phyloP scores from a whole-genome alignment of 2,888 invertebrate genomes.

The Galerucella nymphaeae region DNA sequence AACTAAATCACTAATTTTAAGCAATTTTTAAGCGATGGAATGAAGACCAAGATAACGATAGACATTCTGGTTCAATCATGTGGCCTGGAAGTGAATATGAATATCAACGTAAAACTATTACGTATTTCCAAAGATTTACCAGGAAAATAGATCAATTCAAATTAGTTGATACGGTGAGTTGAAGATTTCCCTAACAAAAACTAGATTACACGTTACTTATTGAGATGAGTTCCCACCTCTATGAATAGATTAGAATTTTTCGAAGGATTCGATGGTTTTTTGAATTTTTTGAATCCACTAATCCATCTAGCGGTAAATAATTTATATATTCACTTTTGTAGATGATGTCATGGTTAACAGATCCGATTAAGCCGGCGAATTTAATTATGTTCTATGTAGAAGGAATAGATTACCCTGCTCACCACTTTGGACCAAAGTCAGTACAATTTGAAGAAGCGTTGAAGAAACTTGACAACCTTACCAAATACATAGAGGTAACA shows the following conservation, averaged over 20 bases:
- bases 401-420: constrained; percentile 75
- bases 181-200: too few relatives aligned
- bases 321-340: constrained; percentile 47
- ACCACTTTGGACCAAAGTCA: constrained; percentile 70
- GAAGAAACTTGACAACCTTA: constrained; percentile 67
- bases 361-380: constrained; percentile 73
- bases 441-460: constrained; percentile 61
- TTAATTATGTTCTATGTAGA: constrained; percentile 76
- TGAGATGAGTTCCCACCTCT: too few relatives aligned
- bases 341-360: constrained; percentile 71
- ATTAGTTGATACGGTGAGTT: constrained; percentile 71
- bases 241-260: too few relatives aligned
- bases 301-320: too few relatives aligned
- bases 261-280: too few relatives aligned
- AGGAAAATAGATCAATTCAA: constrained; percentile 64
- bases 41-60: constrained; percentile 66
- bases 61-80: constrained; percentile 75
- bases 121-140: constrained; percentile 64
- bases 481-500: constrained; percentile 68
- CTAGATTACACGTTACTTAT: too few relatives aligned
- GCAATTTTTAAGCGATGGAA: constrained; percentile 68
- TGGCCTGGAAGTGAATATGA: constrained; percentile 74
- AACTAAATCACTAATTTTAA: too few relatives aligned
- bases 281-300: too few relatives aligned
- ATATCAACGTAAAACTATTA: constrained; percentile 67